Percentiles rank a stretch among this genome's conserved stretches.
These are phyloP conservation scores for Blastobasis adustella DNA, from an alignment of 2,888 invertebrate genomes.

Conservation along the genomic window DNA sequence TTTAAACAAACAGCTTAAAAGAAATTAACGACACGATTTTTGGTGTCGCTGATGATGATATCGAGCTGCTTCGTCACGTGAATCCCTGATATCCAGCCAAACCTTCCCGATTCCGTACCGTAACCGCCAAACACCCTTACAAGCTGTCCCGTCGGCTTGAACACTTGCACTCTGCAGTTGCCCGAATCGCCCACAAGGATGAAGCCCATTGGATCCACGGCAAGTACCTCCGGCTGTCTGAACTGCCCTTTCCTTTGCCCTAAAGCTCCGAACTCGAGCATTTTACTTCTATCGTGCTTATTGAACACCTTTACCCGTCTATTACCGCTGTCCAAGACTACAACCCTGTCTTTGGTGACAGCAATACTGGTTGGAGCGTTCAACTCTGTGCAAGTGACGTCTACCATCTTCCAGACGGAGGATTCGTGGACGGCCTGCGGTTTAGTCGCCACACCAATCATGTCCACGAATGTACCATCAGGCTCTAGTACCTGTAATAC, in stretches of 20 bases:
- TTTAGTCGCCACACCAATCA: constrained; percentile 71
- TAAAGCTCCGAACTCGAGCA: constrained; percentile 78
- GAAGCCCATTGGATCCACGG: constrained; percentile 82
- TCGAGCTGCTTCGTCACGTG: constrained; percentile 76
- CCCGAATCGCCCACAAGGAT: constrained; percentile 87
- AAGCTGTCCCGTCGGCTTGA: constrained; percentile 80
- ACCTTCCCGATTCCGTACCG: constrained; percentile 63
- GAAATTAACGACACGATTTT: constrained; percentile 66
- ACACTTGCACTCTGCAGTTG: constrained; percentile 84
- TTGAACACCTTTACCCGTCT: constrained; percentile 78
- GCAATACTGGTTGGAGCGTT: constrained; percentile 84
- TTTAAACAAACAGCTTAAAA: constrained; percentile 27
- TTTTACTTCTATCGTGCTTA: constrained; percentile 64
- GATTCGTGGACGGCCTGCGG: constrained; percentile 36
- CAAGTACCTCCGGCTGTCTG: constrained; percentile 82
- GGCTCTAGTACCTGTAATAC: constrained; percentile 59
- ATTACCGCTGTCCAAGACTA: constrained; percentile 82
- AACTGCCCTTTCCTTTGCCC: constrained; percentile 81
- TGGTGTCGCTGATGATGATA: constrained; percentile 77
- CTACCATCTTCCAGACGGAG: constrained; percentile 46
- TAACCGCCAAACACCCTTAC: constrained; percentile 78
- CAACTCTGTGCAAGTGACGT: constrained; percentile 68
- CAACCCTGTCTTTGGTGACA: constrained; percentile 67
- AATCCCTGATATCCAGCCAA: constrained; percentile 82
- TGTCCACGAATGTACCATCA: constrained; percentile 76